These are phyloP conservation scores for Macrophya annulata DNA, from an alignment of 2,888 invertebrate genomes.

Conservation along the genomic window DNA sequence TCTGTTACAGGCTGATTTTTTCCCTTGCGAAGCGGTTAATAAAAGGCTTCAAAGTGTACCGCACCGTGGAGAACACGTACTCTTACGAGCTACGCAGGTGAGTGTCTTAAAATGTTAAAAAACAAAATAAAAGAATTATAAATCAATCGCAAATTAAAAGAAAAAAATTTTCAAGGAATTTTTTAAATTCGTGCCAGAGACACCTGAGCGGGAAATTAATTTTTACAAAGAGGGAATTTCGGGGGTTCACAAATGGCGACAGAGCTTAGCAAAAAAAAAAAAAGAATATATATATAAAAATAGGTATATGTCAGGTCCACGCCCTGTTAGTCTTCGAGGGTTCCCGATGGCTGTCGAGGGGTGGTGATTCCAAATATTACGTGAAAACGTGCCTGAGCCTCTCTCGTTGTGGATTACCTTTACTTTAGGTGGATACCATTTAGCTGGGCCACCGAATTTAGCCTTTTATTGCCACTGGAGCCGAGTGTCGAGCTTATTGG, in stretches of 20 bases:
- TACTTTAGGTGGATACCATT: conserved; percentile 53
- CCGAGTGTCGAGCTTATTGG: conserved; percentile 55
- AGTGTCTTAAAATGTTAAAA: conserved; percentile 62
- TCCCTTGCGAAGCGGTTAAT: conserved; percentile 79
- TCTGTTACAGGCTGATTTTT: conserved; percentile 81
- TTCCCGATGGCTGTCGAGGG: conserved; percentile 45
- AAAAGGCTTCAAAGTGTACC: conserved; percentile 86
- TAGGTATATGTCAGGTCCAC: conserved; percentile 5
- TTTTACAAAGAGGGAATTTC: background rate
- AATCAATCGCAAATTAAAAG: too few species aligned
- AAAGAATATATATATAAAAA: conserved; percentile 23
- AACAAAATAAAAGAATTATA: background rate
- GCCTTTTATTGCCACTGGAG: conserved; percentile 56
- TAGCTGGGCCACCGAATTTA: conserved; percentile 54
- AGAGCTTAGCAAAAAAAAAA: conserved; percentile 3
- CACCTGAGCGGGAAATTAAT: too few species aligned
- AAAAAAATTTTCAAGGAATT: background rate
- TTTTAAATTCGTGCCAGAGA: background rate
- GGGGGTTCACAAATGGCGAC: conserved; percentile 4
- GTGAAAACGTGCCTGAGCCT: conserved; percentile 56
- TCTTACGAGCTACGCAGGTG: conserved; percentile 85
- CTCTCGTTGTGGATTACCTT: conserved; percentile 56
- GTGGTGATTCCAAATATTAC: conserved; percentile 53
- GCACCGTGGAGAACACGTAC: conserved; percentile 84
- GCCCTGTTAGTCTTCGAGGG: conserved; percentile 35